Evolutionary conservation across 2,888 invertebrate genomes (phyloP), one percentile per base, ranked within the genome.

Genomic region (Metalampra italica): DNA sequence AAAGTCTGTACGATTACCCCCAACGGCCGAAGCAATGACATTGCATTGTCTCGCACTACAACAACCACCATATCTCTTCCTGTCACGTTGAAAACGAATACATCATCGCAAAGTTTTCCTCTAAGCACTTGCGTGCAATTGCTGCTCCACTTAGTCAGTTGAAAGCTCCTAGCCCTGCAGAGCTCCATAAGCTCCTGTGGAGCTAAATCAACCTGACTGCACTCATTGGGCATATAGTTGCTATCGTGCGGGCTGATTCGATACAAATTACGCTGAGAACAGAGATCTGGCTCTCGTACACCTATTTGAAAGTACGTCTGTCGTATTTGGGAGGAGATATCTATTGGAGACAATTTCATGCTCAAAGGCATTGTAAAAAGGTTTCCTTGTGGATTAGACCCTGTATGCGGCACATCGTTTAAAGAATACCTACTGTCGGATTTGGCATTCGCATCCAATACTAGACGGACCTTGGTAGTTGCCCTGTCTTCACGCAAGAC

Each of bases 231-330:
- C n/a, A n/a, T n/a, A n/a, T n/a, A n/a, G n/a, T n/a, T n/a, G n/a
- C n/a, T n/a, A 5, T 54, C 50, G 0, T 53, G 40, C 5, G 54
- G 45, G 1, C 15, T 38, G 47, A 58, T 58, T 0, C 55, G 47
- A 46, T 55, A 57, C 9, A 58, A 47, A 15, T 58, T 51, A n/a
- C 52, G 46, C 41, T 51, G 52, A 37, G 47, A 57, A 8, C 49
- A 41, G 37, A 56, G 49, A 36, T 60, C 57, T 30, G 5, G 13
- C 12, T 29, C 46, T 51, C 50, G 9, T 47, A 43, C 8, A 54
- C 44, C 9, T 37, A 57, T 57, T 29, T 48, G 45, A 22, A 59
- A 29, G 40, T 52, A 62, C 56, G 55, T 55, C 43, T 59, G 58
- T 11, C 54, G 11, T 7, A 3, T 7, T 11, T 45, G 11, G 30